These are phyloP conservation scores for Pygoscelis adeliae DNA, from an alignment of 2,113 vertebrate genomes.

Conservation along the genomic window DNA sequence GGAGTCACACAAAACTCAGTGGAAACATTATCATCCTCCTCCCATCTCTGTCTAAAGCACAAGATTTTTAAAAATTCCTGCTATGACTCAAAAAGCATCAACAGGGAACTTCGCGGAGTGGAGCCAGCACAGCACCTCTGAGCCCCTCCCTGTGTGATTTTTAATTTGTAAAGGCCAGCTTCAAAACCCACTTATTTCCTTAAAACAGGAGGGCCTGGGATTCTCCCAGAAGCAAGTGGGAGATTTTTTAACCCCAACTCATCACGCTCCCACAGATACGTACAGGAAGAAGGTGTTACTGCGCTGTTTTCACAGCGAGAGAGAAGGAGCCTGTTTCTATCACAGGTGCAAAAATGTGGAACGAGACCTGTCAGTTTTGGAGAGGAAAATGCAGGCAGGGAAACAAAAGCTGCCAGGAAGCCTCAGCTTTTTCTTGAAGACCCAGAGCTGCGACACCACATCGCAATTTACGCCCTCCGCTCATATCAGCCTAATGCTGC, in stretches of 20 bases:
- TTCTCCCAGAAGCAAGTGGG: neutral
- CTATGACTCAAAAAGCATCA: neutral
- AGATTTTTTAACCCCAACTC: neutral
- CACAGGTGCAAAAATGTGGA: neutral
- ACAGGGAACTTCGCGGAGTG: neutral
- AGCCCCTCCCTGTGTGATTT: neutral
- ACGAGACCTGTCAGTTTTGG: neutral
- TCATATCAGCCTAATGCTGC: neutral
- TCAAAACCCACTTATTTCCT: neutral
- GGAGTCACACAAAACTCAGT: neutral
- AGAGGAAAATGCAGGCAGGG: neutral
- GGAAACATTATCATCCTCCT: neutral
- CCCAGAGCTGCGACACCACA: neutral
- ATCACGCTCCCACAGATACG: accelerated
- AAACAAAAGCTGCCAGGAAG: neutral
- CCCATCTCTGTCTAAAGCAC: neutral
- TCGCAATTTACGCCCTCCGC: neutral
- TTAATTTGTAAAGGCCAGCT: neutral
- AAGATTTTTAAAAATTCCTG: neutral
- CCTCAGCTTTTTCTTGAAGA: neutral
- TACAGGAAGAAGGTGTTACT: neutral
- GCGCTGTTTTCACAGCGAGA: neutral
- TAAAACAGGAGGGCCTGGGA: neutral
- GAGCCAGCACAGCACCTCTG: neutral
- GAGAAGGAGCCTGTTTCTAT: neutral